Evolutionary conservation across 1,140 invertebrate genomes (phyloP), one percentile per base, ranked within the genome.

Genomic region (Drosophila dunni): DNA sequence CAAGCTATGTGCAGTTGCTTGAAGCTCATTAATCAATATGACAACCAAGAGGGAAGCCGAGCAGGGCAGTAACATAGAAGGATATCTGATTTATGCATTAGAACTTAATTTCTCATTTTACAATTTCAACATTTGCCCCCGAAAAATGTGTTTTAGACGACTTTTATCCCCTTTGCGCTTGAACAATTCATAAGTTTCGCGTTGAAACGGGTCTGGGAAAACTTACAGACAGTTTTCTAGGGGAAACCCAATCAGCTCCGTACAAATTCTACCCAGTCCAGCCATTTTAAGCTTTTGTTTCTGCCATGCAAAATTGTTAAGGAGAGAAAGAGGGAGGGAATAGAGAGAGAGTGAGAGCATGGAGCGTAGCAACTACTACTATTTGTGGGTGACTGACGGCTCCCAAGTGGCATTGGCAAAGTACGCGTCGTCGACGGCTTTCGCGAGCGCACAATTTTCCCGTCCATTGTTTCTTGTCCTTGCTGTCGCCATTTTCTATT

Each of bases 401-500:
- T 71, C 61, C 82, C 82, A 79, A 83, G 80, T 79, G 80, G 76
- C 63, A 72, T 67, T 70, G 78, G 74, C 48, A 42, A 70, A 46
- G 44, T 3, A 11, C 6, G 7, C 11, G 3, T 36, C 51, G 34
- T 56, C 48, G 54, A 61, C 44, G 68, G 53, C 79, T 83, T 78
- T 74, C 82, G 78, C 66, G 64, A 29, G 66, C 62, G 78, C 81
- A 70, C 75, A 79, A 29, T 29, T 88, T 88, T 83, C 69, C 71
- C 70, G 76, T 65, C 62, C 80, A 83, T 88, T 88, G 84, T 88
- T 89, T 86, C 63, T 45, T 65, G 65, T 88, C 53, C 75, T 75
- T 60, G 57, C 62, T 61, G 53, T 70, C 78, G 79, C 69, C 82
- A 88, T 81, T 88, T 80, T 84, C 80, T 79, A 81, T 88, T 89